Evolutionary conservation across 2,797 vertebrate genomes (phyloP).

Genomic region (Dicrostonyx torquatus): DNA sequence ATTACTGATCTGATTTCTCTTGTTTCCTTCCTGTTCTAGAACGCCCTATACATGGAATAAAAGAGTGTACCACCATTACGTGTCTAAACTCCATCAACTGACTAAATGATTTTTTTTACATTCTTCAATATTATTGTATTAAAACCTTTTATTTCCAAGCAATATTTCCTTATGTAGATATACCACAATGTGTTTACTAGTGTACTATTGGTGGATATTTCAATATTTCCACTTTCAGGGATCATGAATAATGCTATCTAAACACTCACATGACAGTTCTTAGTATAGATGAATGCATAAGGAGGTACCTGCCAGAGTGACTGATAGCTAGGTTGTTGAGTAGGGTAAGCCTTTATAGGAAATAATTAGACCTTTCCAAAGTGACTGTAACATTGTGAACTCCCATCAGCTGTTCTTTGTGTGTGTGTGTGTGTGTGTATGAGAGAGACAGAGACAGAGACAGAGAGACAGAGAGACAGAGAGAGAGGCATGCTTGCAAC

Average conservation of each 20-base stretch:
- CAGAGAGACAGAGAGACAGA: not conserved
- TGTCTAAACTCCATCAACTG: not conserved
- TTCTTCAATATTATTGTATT: not conserved
- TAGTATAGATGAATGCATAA: not conserved
- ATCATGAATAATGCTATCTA: not conserved
- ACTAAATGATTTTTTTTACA: not conserved
- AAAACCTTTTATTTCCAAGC: not conserved
- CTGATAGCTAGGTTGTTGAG: not conserved
- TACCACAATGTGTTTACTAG: not conserved
- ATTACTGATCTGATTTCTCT: not conserved
- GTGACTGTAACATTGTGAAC: not conserved
- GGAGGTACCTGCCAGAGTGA: not conserved
- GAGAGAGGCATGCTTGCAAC: not conserved
- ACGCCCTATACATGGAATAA: not conserved
- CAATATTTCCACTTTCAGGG: not conserved
- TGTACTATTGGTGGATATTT: not conserved
- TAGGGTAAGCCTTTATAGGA: not conserved
- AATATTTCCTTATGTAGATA: not conserved
- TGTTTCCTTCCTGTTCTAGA: conserved; percentile 6
- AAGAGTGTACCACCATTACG: not conserved
- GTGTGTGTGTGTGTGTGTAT: not conserved
- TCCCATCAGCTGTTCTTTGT: not conserved
- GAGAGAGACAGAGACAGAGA: not conserved
- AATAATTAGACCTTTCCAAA: not conserved
- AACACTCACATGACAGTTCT: not conserved